phyloP scores from a whole-genome alignment of 2,797 vertebrate species.

The Channa striata region DNA sequence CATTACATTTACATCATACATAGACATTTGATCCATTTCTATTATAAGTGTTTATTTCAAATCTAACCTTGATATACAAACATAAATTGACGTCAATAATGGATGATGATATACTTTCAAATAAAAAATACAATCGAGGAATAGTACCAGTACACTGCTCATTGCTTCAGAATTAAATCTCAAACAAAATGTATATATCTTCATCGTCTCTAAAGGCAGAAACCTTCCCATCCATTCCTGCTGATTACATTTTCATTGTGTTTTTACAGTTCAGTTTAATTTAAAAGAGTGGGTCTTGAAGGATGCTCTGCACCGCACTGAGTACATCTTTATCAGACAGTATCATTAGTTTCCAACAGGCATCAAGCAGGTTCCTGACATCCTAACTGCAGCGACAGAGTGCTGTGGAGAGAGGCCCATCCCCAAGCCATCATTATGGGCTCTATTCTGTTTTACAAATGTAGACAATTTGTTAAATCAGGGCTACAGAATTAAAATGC shows the following conservation, averaged over 20 bases:
- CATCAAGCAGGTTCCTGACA: constrained; percentile 21
- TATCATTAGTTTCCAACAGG: constrained; percentile 14
- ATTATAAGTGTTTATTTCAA: no score
- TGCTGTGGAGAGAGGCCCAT: constrained; percentile 1
- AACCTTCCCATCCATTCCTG: constrained; percentile 30
- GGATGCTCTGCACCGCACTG: background rate
- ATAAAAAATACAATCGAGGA: background rate
- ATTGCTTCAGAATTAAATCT: constrained; percentile 18
- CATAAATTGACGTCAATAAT: background rate
- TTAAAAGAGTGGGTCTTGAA: constrained; percentile 9
- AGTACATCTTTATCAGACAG: constrained; percentile 9
- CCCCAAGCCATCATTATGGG: constrained; percentile 20
- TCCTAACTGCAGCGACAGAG: constrained; percentile 19
- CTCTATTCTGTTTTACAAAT: constrained; percentile 41
- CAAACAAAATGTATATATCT: constrained; percentile 12
- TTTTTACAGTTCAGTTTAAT: constrained; percentile 23
- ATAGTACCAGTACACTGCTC: background rate
- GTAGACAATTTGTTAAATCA: constrained; percentile 36
- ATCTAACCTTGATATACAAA: background rate
- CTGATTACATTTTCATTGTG: constrained; percentile 15
- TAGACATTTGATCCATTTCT: background rate
- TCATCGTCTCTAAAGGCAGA: constrained; percentile 19
- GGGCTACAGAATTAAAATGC: constrained; percentile 30
- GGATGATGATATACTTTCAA: background rate
- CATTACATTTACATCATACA: no score